Evolutionary conservation across 2,113 vertebrate species (phyloP).

Genomic region (Syngnathus scovelli): DNA sequence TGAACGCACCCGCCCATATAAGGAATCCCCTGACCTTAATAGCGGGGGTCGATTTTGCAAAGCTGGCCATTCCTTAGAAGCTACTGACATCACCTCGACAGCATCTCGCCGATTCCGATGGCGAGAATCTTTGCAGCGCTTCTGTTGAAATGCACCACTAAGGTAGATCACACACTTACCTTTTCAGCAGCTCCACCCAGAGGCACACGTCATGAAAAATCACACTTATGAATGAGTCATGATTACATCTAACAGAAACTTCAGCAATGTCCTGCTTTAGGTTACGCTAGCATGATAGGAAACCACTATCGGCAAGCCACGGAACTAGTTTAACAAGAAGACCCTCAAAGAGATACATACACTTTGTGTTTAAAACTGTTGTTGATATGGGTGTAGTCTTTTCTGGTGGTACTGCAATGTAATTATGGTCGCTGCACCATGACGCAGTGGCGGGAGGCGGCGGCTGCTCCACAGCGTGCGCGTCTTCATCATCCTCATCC

Average conservation of each 20-base stretch:
- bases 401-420: conserved; percentile 98
- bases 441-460: conserved; percentile 80
- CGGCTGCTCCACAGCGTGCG: conserved; percentile 71
- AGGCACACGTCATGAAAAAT: conserved; percentile 35
- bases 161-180: conserved; percentile 57
- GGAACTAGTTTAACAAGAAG: conserved; percentile 55
- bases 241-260: conserved; percentile 25
- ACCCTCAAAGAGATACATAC: conserved; percentile 95
- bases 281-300: conserved; percentile 34
- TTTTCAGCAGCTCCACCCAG: conserved; percentile 40
- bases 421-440: conserved; percentile 99
- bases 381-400: conserved; percentile 89
- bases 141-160: conserved; percentile 31
- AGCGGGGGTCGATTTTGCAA: neutral
- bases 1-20: neutral
- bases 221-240: conserved; percentile 29
- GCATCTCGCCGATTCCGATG: neutral
- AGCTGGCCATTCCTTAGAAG: neutral
- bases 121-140: conserved; percentile 11
- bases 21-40: neutral
- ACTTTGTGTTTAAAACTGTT: conserved; percentile 93
- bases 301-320: conserved; percentile 39
- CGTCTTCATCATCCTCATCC: conserved; percentile 66
- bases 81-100: neutral
- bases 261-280: conserved; percentile 26